Evolutionary conservation across 1,140 invertebrate genomes (phyloP).

Genomic region (Trichonephila clavipes): DNA sequence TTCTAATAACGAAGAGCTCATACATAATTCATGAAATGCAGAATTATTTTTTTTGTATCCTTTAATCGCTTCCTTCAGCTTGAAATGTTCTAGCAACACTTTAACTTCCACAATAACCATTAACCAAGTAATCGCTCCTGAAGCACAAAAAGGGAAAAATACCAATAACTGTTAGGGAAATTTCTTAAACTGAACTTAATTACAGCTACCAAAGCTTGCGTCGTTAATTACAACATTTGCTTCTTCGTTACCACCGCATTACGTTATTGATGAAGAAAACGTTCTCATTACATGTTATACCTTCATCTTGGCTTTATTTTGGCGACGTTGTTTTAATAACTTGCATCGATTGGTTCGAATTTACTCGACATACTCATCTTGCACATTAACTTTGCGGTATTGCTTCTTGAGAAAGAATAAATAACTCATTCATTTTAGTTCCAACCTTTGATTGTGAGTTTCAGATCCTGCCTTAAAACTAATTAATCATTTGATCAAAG

Average conservation of each 20-base stretch:
- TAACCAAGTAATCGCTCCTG: slow-evolving; percentile 25
- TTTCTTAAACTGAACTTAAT: slow-evolving; percentile 33
- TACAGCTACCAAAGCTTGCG: background rate
- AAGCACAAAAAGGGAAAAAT: background rate
- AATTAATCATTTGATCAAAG: background rate
- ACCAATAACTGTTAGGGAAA: background rate
- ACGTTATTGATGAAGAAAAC: slow-evolving; percentile 45
- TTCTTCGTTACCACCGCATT: slow-evolving; percentile 18
- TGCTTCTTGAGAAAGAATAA: background rate
- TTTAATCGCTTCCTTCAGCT: background rate
- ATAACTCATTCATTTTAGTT: background rate
- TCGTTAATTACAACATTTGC: slow-evolving; percentile 40
- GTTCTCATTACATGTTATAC: slow-evolving; percentile 18
- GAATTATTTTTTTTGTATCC: background rate
- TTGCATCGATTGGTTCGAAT: background rate
- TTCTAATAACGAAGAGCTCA: background rate
- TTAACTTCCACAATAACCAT: slow-evolving; percentile 52
- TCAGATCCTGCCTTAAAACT: background rate
- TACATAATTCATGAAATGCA: slow-evolving; percentile 20
- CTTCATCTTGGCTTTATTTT: background rate
- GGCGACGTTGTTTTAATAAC: slow-evolving; percentile 13
- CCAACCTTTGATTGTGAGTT: background rate
- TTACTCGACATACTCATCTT: background rate
- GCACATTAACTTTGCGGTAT: background rate
- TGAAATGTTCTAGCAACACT: background rate